phyloP scores from a whole-genome alignment of 2,113 vertebrate genomes.

The Aspidoscelis tigris region DNA sequence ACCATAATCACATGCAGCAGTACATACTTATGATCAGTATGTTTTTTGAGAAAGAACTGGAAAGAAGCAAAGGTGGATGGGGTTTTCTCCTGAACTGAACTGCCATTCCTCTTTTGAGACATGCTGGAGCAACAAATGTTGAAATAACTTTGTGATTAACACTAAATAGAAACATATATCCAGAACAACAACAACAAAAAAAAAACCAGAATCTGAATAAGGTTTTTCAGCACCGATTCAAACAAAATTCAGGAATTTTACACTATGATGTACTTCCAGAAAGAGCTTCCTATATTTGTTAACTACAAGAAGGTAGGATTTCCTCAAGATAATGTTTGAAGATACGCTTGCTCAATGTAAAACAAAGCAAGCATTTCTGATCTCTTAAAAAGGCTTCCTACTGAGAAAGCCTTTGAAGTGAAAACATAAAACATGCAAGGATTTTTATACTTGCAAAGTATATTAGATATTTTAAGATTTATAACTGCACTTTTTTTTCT shows the following conservation, averaged over 20 bases:
- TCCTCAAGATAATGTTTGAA: not conserved
- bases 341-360: not conserved
- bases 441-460: not conserved
- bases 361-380: not conserved
- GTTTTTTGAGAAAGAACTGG: not conserved
- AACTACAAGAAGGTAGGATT: constrained; percentile 3
- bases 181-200: not conserved
- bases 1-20: not conserved
- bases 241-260: not conserved
- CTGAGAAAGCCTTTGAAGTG: not conserved
- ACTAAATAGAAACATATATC: not conserved
- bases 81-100: too few relatives aligned
- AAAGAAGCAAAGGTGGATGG: not conserved
- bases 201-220: not conserved
- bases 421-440: not conserved
- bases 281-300: not conserved
- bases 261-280: not conserved
- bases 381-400: not conserved
- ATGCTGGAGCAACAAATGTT: not conserved
- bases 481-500: not conserved
- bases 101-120: not conserved
- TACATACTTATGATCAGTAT: not conserved
- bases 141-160: not conserved
- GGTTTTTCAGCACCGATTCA: not conserved
- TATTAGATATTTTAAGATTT: not conserved